Evolutionary conservation across 2,113 vertebrate genomes (phyloP).

Genomic region (Trogon surrucura): DNA sequence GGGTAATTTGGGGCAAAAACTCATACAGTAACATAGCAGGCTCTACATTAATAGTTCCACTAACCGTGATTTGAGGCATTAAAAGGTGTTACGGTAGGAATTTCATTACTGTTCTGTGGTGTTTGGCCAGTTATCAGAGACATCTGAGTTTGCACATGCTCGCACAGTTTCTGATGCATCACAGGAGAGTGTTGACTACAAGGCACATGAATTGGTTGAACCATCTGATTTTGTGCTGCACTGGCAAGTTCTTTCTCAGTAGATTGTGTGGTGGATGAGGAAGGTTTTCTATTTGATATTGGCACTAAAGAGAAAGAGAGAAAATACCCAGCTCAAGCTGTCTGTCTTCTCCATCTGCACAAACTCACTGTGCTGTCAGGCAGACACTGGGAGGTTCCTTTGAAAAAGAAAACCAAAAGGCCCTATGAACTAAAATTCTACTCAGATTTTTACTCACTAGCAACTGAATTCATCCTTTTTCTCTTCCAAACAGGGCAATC

Average conservation of each 20-base stretch:
- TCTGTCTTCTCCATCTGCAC: not conserved
- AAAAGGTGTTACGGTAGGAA: not conserved
- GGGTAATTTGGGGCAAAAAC: not conserved
- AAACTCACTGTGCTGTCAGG: not conserved
- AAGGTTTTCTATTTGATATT: slow-evolving; percentile 39
- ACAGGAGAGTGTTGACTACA: slow-evolving; percentile 63
- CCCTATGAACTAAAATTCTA: not conserved
- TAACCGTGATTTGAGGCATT: slow-evolving; percentile 58
- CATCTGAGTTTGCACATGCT: slow-evolving; percentile 80
- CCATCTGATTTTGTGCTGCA: not conserved
- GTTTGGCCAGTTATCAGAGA: slow-evolving; percentile 59
- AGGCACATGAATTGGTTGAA: slow-evolving; percentile 41
- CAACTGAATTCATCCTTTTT: not conserved
- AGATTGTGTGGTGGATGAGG: not conserved
- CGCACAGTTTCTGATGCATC: slow-evolving; percentile 61
- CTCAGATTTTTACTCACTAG: not conserved
- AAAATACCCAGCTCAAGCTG: not conserved
- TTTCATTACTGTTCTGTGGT: slow-evolving; percentile 19
- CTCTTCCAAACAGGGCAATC: not conserved
- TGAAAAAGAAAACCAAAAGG: not conserved
- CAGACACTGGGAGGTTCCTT: not conserved
- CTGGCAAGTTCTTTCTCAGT: not conserved
- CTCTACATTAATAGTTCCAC: slow-evolving; percentile 3
- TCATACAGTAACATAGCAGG: not conserved
- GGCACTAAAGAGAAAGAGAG: not conserved